Percentiles rank a stretch among this genome's conserved stretches.
These are phyloP conservation scores for Periparus ater DNA, from an alignment of 2,797 vertebrate species.

Conservation along the genomic window DNA sequence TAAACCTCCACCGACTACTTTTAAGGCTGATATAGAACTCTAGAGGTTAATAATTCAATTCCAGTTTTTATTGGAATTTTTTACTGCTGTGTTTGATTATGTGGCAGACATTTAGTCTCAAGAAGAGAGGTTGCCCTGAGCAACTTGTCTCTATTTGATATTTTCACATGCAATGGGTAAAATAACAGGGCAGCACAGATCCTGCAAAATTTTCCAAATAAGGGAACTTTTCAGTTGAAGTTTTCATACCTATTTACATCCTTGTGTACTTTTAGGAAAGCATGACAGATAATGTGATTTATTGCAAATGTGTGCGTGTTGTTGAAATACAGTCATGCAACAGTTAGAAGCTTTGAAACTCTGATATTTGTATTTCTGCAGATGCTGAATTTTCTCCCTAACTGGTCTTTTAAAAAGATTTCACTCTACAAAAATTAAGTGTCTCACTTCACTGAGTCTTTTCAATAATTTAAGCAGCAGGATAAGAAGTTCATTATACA, in stretches of 20 bases:
- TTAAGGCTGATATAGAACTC: background rate
- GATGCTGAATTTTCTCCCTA: conserved; percentile 21
- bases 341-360: background rate
- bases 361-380: background rate
- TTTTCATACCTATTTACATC: background rate
- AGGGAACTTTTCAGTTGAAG: background rate
- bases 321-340: background rate
- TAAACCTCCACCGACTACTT: background rate
- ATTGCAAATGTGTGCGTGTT: background rate
- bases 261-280: background rate
- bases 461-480: background rate
- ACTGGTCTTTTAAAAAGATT: conserved; percentile 14
- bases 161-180: background rate
- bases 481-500: background rate
- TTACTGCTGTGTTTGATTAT: background rate
- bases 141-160: background rate
- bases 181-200: rapidly evolving
- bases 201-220: background rate
- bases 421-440: conserved; percentile 21
- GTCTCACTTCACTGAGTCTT: background rate
- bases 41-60: background rate
- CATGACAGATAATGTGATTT: background rate
- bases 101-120: background rate
- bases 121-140: background rate
- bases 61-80: background rate